Evolutionary conservation across 2,113 vertebrate species (phyloP).

Genomic region (Corvus hawaiiensis): DNA sequence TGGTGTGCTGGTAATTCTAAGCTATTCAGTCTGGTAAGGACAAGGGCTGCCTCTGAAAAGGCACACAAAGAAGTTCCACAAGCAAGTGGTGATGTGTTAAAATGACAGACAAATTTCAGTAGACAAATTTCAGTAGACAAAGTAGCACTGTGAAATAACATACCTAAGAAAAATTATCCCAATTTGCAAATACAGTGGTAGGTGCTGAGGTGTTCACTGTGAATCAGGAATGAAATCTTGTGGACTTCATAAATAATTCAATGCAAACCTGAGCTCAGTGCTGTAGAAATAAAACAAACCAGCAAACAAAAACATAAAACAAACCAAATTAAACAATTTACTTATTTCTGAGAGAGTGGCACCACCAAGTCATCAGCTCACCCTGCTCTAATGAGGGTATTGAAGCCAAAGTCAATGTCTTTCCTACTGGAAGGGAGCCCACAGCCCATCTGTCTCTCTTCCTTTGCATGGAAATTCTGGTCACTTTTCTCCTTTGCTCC

Average conservation of each 20-base stretch:
- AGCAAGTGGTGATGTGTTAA: background rate
- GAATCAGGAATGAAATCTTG: background rate
- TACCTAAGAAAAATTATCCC: background rate
- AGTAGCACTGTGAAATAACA: background rate
- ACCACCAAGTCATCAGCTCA: background rate
- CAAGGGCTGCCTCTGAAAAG: background rate
- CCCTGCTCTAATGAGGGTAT: background rate
- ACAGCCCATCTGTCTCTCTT: background rate
- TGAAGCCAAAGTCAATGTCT: background rate
- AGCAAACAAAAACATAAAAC: background rate
- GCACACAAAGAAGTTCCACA: background rate
- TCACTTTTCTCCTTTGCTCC: background rate
- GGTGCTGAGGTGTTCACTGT: background rate
- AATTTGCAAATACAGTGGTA: background rate
- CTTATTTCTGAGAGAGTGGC: background rate
- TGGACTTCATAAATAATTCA: background rate
- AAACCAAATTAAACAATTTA: background rate
- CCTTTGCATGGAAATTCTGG: background rate
- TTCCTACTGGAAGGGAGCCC: background rate
- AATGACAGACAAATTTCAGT: background rate
- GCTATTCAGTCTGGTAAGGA: background rate
- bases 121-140: background rate
- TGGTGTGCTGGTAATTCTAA: background rate
- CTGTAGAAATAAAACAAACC: background rate
- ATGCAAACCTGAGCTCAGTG: background rate